These are phyloP conservation scores for Cherax quadricarinatus DNA, from an alignment of 1,140 invertebrate species.

Conservation along the genomic window DNA sequence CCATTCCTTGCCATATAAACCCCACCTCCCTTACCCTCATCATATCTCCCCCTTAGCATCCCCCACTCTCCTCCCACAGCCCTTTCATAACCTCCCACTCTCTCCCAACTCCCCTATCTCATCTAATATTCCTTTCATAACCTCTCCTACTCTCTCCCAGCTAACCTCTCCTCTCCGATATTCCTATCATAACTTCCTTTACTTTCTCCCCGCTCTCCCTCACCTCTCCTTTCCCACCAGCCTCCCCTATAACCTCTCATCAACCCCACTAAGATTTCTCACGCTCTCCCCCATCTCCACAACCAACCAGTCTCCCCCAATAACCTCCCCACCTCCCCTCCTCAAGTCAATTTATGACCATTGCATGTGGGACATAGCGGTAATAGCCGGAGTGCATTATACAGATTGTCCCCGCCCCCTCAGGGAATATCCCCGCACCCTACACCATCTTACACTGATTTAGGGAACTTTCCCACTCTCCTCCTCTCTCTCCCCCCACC, in stretches of 20 bases:
- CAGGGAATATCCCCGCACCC: background rate
- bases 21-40: background rate
- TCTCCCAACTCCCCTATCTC: too few species aligned
- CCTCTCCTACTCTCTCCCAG: background rate
- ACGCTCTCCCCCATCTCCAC: background rate
- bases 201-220: background rate
- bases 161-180: background rate
- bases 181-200: background rate
- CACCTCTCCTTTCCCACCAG: background rate
- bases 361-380: background rate
- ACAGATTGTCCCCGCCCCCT: slow-evolving; percentile 18
- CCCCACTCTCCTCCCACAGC: background rate
- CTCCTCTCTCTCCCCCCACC: background rate
- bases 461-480: background rate
- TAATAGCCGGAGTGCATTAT: slow-evolving; percentile 18
- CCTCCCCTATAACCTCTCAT: background rate
- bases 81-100: background rate
- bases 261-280: background rate
- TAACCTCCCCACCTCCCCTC: background rate
- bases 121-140: background rate
- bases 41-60: background rate
- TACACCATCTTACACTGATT: slow-evolving; percentile 8
- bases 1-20: background rate
- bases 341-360: background rate
- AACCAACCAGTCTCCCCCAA: background rate